Percentiles rank a stretch among this genome's conserved stretches.
phyloP scores from a whole-genome alignment of 2,113 vertebrate species.

The Turnix velox region DNA sequence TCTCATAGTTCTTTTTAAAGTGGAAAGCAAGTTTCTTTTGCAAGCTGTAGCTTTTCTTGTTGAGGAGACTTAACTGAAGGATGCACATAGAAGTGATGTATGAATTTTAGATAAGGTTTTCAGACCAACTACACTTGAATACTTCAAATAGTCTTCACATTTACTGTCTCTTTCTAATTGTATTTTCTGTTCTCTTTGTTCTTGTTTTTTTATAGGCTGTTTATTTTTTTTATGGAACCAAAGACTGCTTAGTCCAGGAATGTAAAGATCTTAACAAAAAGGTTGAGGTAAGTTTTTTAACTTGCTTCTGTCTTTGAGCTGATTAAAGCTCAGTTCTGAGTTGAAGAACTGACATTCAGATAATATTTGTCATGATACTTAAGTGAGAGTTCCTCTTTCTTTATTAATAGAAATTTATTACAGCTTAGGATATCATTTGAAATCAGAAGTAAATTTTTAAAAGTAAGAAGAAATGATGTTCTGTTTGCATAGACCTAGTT shows the following conservation, averaged over 20 bases:
- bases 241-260: slow-evolving; percentile 97
- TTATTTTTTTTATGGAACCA: slow-evolving; percentile 98
- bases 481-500: neutral
- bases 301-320: neutral
- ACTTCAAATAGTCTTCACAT: neutral
- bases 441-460: neutral
- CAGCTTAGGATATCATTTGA: neutral
- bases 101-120: neutral
- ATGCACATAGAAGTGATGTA: neutral
- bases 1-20: neutral
- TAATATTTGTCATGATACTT: neutral
- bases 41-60: neutral
- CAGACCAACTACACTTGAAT: neutral
- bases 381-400: neutral
- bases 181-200: neutral
- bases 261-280: slow-evolving; percentile 98
- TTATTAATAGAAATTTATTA: neutral
- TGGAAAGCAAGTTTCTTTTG: neutral
- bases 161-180: neutral
- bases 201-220: slow-evolving; percentile 77
- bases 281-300: slow-evolving; percentile 86
- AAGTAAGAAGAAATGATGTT: neutral
- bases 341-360: neutral
- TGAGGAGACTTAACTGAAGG: neutral
- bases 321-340: neutral